phyloP scores from a whole-genome alignment of 2,888 invertebrate species.

The Psylliodes chrysocephalus region DNA sequence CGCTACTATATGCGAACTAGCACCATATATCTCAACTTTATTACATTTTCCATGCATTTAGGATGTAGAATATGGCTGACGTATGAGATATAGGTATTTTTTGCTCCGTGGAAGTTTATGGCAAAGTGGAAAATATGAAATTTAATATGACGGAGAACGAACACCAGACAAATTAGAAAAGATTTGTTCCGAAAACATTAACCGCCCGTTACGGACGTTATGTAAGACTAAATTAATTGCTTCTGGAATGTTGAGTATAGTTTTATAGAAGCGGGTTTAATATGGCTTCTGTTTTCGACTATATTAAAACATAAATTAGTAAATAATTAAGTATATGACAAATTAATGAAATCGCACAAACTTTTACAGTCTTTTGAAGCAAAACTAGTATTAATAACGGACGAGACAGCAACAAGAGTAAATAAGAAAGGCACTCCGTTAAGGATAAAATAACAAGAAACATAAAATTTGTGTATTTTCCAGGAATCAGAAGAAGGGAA shows the following conservation, averaged over 20 bases:
- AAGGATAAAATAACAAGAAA: too few species aligned
- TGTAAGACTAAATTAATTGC: not conserved
- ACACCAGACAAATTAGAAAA: constrained; percentile 17
- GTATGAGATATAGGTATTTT: constrained; percentile 12
- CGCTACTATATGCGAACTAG: constrained; percentile 17
- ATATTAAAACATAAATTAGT: too few species aligned
- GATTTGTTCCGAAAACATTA: constrained; percentile 15
- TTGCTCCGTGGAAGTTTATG: constrained; percentile 18
- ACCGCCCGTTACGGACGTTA: not conserved
- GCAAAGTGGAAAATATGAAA: constrained; percentile 30
- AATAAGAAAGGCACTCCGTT: too few species aligned
- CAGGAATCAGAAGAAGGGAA: too few species aligned
- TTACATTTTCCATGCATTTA: constrained; percentile 29
- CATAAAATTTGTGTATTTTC: too few species aligned
- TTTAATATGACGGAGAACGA: constrained; percentile 17
- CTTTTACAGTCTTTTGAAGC: too few species aligned
- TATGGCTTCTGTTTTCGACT: too few species aligned
- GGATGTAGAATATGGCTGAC: constrained; percentile 23
- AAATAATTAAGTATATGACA: too few species aligned
- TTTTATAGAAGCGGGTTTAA: not conserved
- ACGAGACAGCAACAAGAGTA: too few species aligned
- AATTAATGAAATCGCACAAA: too few species aligned
- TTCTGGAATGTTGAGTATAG: not conserved
- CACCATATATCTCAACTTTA: constrained; percentile 26
- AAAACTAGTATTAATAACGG: too few species aligned